Percentiles rank a stretch among this genome's conserved stretches.
These are phyloP conservation scores for Arnoldichthys spilopterus DNA, from an alignment of 2,797 vertebrate genomes.

Conservation along the genomic window DNA sequence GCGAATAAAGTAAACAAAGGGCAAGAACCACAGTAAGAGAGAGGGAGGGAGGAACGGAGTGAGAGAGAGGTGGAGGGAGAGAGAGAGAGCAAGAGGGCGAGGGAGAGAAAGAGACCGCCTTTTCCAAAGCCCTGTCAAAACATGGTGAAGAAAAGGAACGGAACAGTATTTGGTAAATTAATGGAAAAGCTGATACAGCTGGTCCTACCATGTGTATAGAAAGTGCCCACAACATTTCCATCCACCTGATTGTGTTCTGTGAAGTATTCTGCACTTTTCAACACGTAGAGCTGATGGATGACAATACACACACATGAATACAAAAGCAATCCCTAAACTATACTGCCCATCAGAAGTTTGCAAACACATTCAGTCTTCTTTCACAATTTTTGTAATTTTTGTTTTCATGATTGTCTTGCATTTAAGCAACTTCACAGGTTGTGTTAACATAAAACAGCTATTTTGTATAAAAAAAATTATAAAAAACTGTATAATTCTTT, in stretches of 20 bases:
- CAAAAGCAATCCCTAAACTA: background rate
- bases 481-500: no score
- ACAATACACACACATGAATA: background rate
- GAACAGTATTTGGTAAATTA: conserved; percentile 26
- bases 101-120: background rate
- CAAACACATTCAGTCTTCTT: background rate
- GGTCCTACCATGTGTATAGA: background rate
- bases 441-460: no score
- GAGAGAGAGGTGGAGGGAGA: background rate
- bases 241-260: conserved; percentile 3
- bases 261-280: background rate
- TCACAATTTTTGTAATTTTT: background rate
- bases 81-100: background rate
- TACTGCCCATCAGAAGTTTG: background rate
- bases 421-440: background rate
- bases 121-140: conserved; percentile 48
- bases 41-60: background rate
- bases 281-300: background rate
- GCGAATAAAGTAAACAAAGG: conserved; percentile 51
- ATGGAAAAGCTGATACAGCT: conserved; percentile 29
- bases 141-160: conserved; percentile 4
- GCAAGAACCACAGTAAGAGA: conserved; percentile 32
- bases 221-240: background rate
- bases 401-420: background rate
- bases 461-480: no score